Conservation (phyloP, 2,113 vertebrate genomes). For the Mohoua ochrocephala region DNA sequence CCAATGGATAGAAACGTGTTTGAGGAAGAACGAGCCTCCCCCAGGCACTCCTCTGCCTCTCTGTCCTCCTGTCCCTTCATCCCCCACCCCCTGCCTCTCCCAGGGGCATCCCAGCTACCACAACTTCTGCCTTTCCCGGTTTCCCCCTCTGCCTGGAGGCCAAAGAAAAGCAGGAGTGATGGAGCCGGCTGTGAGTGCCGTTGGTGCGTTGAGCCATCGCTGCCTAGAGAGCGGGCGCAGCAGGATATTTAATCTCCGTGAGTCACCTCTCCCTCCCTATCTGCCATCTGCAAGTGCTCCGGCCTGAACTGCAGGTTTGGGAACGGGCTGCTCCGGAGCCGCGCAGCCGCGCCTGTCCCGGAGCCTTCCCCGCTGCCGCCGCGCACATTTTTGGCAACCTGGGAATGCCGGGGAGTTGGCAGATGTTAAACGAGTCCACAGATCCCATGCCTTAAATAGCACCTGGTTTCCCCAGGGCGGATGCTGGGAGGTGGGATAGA, state of each 20-base stretch:
- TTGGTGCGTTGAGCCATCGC: neutral
- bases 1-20: rapidly evolving
- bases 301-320: constrained; percentile 5
- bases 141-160: neutral
- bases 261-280: constrained; percentile 17
- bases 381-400: rapidly evolving
- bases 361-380: rapidly evolving
- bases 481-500: neutral
- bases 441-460: neutral
- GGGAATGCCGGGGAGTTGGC: neutral
- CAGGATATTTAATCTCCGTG: neutral
- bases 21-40: neutral
- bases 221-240: neutral
- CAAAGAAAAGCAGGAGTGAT: neutral
- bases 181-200: neutral
- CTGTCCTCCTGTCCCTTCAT: neutral
- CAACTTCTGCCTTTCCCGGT: neutral
- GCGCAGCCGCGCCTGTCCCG: neutral
- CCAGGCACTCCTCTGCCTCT: neutral
- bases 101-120: neutral
- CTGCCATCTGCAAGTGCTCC: neutral
- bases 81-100: neutral
- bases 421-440: neutral
- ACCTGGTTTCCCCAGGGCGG: neutral
- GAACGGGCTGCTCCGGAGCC: neutral